phyloP scores from a whole-genome alignment of 2,888 invertebrate species.

The Psylliodes chrysocephalus region DNA sequence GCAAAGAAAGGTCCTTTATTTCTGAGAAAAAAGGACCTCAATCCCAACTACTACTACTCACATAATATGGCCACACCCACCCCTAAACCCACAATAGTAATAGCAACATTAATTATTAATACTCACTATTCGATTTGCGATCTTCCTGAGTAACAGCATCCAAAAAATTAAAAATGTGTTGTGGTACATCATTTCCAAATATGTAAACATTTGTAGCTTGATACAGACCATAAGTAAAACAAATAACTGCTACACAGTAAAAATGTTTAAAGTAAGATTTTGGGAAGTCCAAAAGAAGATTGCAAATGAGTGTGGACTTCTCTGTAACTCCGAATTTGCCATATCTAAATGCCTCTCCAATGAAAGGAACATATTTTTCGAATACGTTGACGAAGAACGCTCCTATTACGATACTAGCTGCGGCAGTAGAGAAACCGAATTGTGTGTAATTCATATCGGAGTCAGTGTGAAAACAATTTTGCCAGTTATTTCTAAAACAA shows the following conservation, averaged over 20 bases:
- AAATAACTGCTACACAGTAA: constrained; percentile 75
- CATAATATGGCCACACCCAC: too few species aligned
- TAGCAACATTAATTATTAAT: too few species aligned
- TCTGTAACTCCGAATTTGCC: constrained; percentile 76
- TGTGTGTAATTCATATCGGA: constrained; percentile 53
- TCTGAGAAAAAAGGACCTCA: too few species aligned
- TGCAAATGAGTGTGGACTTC: constrained; percentile 47
- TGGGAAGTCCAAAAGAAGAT: constrained; percentile 72
- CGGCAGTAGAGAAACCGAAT: constrained; percentile 53
- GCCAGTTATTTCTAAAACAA: too few species aligned
- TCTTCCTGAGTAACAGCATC: constrained; percentile 63
- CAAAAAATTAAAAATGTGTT: constrained; percentile 65
- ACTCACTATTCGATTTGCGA: constrained; percentile 63
- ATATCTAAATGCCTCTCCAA: constrained; percentile 76
- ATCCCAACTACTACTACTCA: too few species aligned
- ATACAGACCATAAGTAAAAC: constrained; percentile 66
- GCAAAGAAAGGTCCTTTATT: too few species aligned
- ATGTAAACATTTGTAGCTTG: constrained; percentile 67
- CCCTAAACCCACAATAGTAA: too few species aligned
- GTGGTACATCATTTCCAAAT: constrained; percentile 65
- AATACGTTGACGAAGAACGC: constrained; percentile 73
- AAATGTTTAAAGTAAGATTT: constrained; percentile 86
- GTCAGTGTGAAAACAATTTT: not conserved
- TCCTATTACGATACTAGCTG: constrained; percentile 64
- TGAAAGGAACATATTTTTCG: constrained; percentile 75